Evolutionary conservation across 1,140 invertebrate species (phyloP).

Genomic region (Trichonephila inaurata): DNA sequence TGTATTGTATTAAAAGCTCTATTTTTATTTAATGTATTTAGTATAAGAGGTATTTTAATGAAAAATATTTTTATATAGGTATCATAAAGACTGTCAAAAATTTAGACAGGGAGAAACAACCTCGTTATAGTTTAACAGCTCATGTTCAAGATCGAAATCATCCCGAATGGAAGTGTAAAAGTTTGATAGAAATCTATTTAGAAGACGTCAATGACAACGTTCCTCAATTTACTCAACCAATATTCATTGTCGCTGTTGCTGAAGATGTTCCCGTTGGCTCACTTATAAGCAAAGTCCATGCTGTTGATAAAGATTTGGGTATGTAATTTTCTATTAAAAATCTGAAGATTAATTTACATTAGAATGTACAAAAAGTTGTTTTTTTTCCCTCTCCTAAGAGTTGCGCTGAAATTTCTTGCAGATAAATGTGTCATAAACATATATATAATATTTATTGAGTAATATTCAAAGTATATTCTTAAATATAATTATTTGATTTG

Average conservation of each 20-base stretch:
- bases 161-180: conserved; percentile 68
- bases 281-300: conserved; percentile 83
- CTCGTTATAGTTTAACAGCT: conserved; percentile 87
- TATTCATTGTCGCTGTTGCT: conserved; percentile 84
- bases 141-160: conserved; percentile 80
- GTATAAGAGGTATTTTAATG: background rate
- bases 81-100: conserved; percentile 91
- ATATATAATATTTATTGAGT: no score
- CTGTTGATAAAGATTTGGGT: conserved; percentile 89
- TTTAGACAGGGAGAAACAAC: conserved; percentile 91
- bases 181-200: conserved; percentile 88
- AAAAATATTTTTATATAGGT: conserved; percentile 84
- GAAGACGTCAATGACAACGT: conserved; percentile 94
- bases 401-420: no score
- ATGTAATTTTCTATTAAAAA: background rate
- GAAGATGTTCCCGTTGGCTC: conserved; percentile 88
- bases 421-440: no score
- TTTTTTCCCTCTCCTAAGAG: no score
- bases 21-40: background rate
- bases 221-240: conserved; percentile 88
- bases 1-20: background rate
- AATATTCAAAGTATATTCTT: no score
- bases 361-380: no score
- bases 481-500: no score
- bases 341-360: no score